Evolutionary conservation across 1,140 invertebrate genomes (phyloP), one percentile per base, ranked within the genome.

Genomic region (Heterodera carotae): DNA sequence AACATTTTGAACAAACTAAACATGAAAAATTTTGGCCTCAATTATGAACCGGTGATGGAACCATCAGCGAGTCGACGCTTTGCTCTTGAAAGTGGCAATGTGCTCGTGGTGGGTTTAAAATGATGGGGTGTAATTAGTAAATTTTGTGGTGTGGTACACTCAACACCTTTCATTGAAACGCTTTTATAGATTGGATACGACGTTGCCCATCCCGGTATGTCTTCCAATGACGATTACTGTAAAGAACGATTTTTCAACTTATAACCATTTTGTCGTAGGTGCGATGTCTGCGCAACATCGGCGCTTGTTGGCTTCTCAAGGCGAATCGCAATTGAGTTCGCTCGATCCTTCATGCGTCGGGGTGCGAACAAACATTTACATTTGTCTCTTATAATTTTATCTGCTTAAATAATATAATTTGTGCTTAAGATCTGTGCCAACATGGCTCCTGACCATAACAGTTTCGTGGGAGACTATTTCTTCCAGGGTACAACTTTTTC

Each of bases 341-440:
- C 34, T 39, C 5, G 77, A 79, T 2, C 73, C 77, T 2, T 78
- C 77, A 33, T 59, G 62, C 56, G 77, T 78, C 33, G 77, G 77
- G 10, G 76, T 78, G 76, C 59, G 77, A 62, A 12, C 33, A 5
- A 77, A 10, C 10, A 15, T 4, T 27, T 10, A 66, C 25, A 18
- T 25, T 59, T 29, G 1, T 56, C 12, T 78, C 25, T n/a, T 25
- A 34, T 66, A 25, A 69, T 69, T 15, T 33, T 18, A 3, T 22
- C 15, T 25, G 1, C 27, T 36, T 53, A 12, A n/a, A 18, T 34
- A 25, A n/a, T 29, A n/a, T 66, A 34, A 7, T 56, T 77, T 25
- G 4, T 56, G 48, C 25, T 83, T 66, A 1, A 81, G 73, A 79
- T 81, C n/a, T 82, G 79, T 33, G 76, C 76, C 25, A 78, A 78